Conservation (phyloP, 2,888 invertebrate species). For the Callyntrura guangdongensis region DNA sequence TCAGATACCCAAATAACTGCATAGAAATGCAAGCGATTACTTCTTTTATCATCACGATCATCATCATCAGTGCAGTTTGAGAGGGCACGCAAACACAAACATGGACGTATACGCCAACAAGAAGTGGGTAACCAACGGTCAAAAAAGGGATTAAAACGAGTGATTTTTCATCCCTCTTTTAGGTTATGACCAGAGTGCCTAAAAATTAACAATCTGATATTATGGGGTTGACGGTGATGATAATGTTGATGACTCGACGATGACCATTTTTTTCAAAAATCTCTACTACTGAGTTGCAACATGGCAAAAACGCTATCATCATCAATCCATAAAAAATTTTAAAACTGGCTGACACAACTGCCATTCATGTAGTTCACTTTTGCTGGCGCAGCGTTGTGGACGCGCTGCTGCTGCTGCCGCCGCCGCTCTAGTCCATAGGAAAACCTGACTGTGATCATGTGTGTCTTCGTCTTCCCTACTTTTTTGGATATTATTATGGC, state of each 20-base stretch:
- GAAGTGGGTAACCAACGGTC: not conserved
- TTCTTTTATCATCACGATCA: no score
- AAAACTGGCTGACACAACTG: slow-evolving; percentile 53
- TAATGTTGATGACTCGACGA: not conserved
- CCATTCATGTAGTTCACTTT: slow-evolving; percentile 54
- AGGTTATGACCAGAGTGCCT: not conserved
- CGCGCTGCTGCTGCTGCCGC: not conserved
- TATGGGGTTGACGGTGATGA: not conserved
- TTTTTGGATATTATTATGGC: slow-evolving; percentile 9
- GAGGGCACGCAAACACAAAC: not conserved
- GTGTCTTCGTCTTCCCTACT: not conserved
- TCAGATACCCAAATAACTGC: not conserved
- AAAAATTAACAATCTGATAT: slow-evolving; percentile 39
- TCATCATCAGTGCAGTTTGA: not conserved
- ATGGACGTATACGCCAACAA: not conserved
- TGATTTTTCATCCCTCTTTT: not conserved
- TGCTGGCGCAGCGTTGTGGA: not conserved
- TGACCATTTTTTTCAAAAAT: no score
- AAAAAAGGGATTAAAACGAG: no score
- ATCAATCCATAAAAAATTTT: slow-evolving; percentile 66
- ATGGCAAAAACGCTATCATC: not conserved
- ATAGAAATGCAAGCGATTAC: not conserved
- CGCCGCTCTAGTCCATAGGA: not conserved
- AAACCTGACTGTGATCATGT: not conserved
- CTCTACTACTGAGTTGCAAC: not conserved